phyloP scores from a whole-genome alignment of 2,888 invertebrate genomes.

The Campopleginae sp. region DNA sequence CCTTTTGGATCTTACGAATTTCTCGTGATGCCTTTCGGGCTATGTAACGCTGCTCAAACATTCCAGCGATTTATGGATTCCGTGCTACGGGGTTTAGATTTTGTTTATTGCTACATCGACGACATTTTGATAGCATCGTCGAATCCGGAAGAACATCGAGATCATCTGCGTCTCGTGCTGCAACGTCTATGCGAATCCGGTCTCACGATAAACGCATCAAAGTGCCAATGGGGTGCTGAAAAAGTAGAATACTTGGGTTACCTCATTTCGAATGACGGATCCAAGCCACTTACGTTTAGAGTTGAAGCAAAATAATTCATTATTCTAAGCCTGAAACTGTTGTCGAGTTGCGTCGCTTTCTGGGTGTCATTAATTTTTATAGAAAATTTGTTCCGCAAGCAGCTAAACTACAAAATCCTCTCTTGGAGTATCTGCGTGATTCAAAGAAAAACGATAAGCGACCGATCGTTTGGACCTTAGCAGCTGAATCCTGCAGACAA shows the following conservation, averaged over 20 bases:
- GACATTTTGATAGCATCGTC: constrained; percentile 68
- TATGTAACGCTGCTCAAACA: no score
- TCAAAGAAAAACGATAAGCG: constrained; percentile 62
- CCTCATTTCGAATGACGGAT: constrained; percentile 72
- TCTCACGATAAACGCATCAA: constrained; percentile 70
- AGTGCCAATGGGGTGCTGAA: constrained; percentile 75
- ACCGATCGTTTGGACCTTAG: not conserved
- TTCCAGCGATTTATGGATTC: constrained; percentile 70
- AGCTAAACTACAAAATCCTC: constrained; percentile 77
- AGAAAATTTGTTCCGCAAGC: constrained; percentile 78
- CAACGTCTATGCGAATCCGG: constrained; percentile 59
- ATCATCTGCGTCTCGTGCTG: constrained; percentile 66
- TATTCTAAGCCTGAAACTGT: constrained; percentile 74
- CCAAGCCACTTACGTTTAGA: constrained; percentile 76
- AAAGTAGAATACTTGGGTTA: constrained; percentile 76
- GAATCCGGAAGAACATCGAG: constrained; percentile 65
- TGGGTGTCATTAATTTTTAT: constrained; percentile 81
- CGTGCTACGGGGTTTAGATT: constrained; percentile 64
- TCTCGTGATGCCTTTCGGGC: no score
- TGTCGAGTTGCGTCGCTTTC: constrained; percentile 75
- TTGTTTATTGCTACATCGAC: constrained; percentile 69
- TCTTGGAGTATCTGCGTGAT: constrained; percentile 69
- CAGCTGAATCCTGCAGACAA: constrained; percentile 26
- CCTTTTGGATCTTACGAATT: no score
- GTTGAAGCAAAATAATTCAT: constrained; percentile 74